Percentiles rank a stretch among this genome's conserved stretches.
Conservation (phyloP, 2,113 vertebrate species). For the human region DNA sequence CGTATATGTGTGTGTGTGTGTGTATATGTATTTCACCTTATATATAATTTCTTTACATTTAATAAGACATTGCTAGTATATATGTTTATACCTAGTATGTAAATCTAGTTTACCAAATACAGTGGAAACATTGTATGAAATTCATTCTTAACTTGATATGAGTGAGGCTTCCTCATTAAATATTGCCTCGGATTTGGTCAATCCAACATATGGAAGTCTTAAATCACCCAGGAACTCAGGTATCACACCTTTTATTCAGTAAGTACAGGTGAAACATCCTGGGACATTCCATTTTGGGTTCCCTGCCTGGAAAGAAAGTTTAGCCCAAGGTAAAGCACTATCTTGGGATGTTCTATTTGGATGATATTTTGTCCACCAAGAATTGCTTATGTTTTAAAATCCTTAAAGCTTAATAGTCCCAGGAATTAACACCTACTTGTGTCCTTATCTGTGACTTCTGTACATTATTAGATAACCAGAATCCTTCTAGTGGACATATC, state of each 20-base stretch:
- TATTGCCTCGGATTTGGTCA: background rate
- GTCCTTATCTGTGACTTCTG: background rate
- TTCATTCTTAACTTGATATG: background rate
- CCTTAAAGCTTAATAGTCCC: background rate
- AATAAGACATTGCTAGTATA: conserved; percentile 22
- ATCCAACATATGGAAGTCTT: background rate
- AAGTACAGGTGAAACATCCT: background rate
- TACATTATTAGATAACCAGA: background rate
- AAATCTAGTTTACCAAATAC: background rate
- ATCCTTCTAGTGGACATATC: background rate
- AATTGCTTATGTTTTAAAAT: background rate
- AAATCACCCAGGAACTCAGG: background rate
- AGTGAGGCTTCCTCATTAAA: conserved; percentile 13
- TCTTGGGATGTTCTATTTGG: background rate
- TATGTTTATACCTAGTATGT: background rate
- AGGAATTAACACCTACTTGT: background rate
- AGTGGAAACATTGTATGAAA: conserved; percentile 16
- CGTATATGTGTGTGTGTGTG: background rate
- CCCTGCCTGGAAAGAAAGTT: background rate
- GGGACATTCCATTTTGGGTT: background rate
- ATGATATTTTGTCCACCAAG: background rate
- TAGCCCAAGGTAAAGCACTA: background rate
- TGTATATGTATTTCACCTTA: background rate
- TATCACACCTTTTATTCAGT: background rate
- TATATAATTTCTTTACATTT: background rate